phyloP scores from a whole-genome alignment of 2,797 vertebrate genomes.

The Macrochelys suwanniensis region DNA sequence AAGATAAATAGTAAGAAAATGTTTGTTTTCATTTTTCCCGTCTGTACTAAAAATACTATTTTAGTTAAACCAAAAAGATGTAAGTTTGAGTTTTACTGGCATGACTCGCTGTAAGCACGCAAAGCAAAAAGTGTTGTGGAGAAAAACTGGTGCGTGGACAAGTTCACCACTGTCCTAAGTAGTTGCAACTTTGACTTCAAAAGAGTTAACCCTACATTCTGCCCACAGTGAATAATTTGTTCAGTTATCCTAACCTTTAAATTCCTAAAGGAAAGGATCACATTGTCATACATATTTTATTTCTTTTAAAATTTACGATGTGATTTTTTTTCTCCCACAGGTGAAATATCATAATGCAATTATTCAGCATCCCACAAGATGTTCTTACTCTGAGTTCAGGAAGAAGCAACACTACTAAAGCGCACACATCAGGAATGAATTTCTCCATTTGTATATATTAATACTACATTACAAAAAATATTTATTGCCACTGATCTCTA shows the following conservation, averaged over 20 bases:
- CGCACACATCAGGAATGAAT: background rate
- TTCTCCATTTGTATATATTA: background rate
- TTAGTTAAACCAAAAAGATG: background rate
- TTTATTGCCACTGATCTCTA: background rate
- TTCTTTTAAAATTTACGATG: background rate
- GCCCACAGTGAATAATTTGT: background rate
- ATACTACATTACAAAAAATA: background rate
- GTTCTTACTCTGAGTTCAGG: background rate
- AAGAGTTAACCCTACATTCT: background rate
- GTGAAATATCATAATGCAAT: background rate
- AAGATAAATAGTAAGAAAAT: background rate
- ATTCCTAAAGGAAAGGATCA: background rate
- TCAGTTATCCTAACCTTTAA: background rate
- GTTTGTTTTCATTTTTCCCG: background rate
- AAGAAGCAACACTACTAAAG: background rate
- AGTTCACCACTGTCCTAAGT: background rate
- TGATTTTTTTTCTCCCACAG: too few species aligned
- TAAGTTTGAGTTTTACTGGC: background rate
- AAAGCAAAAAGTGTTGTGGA: background rate
- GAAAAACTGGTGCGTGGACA: background rate
- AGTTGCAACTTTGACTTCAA: background rate
- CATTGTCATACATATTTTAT: background rate
- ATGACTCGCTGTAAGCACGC: background rate
- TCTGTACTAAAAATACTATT: background rate
- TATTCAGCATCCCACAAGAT: background rate